A percentile compares a stretch with the other conserved stretches of the same genome.
These are phyloP conservation scores for Elachura formosa DNA, from an alignment of 2,113 vertebrate genomes.

Conservation along the genomic window DNA sequence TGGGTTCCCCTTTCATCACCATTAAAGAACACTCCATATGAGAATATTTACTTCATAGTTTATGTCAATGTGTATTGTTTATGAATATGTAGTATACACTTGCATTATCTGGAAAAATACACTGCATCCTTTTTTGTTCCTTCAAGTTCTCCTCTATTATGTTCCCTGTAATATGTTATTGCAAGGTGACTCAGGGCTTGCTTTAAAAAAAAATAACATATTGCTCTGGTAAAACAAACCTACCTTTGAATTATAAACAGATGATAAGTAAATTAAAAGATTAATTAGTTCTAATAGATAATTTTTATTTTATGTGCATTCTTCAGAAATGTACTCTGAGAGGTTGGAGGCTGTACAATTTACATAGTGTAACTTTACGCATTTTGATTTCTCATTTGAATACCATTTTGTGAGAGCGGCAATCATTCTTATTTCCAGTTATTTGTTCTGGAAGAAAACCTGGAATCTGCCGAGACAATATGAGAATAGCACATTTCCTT, in stretches of 20 bases:
- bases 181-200: neutral
- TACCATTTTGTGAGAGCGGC: neutral
- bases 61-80: neutral
- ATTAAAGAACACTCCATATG: neutral
- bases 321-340: neutral
- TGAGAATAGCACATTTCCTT: neutral
- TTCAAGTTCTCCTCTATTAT: neutral
- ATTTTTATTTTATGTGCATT: neutral
- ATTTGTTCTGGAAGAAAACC: neutral
- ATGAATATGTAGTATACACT: neutral
- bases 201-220: neutral
- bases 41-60: neutral
- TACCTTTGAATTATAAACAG: neutral
- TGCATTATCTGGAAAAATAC: conserved; percentile 30
- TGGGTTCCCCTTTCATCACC: neutral
- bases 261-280: neutral
- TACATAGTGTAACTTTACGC: neutral
- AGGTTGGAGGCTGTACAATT: neutral
- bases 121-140: neutral
- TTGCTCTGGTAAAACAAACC: neutral
- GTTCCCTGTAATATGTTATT: neutral
- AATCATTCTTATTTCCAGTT: neutral
- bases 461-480: neutral
- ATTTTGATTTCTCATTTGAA: neutral
- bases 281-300: conserved; percentile 8